Evolutionary conservation across 2,888 invertebrate species (phyloP), one percentile per base, ranked within the genome.

Genomic region (Rhaphigaster nebulosa): DNA sequence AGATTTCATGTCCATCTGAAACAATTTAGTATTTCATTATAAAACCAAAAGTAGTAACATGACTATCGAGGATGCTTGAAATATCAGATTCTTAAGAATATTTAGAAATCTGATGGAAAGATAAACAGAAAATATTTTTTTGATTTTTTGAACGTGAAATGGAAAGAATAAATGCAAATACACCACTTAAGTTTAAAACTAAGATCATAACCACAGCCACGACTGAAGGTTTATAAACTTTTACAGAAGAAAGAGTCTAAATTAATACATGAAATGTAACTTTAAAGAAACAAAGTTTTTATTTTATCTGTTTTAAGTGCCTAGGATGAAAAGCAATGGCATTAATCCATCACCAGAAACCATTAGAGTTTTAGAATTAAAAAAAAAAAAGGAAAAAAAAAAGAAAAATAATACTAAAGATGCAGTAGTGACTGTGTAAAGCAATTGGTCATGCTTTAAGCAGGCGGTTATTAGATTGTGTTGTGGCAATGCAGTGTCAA

Each of bases 1-100:
- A 95, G 97, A 97, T 96, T 98, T 98, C 96, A 97, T 97, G 96
- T 98, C 97, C 97, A 98, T 97, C 97, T 98, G 97, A 95, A 97
- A 97, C 94, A 94, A 91, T 91, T 91, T 92, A 91, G 92, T 91
- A 60, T 45, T 50, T 50, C 26, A 52, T 84, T 87, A 90, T 45
- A 87, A 87, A 84, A 56, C 26, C 50, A 87, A 87, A 90, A 90
- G 41, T 34, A 90, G 23, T 34, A 56, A 90, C n/a, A 89, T 23
- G 5, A 50, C 15, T 45, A 76, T 89, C 4, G 5, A 65, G 29
- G 5, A 60, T 89, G 41, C 38, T 65, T 50, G 65, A 60, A 89
- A 76, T 45, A 65, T 65, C 34, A 89, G 20, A 76, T 45, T 8
- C 1, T 26, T 38, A 50, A 34, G 20, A 6, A 65, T 34, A 65